Evolutionary conservation across 1,140 invertebrate species (phyloP), one percentile per base, ranked within the genome.

Genomic region (Monomorium pharaonis): DNA sequence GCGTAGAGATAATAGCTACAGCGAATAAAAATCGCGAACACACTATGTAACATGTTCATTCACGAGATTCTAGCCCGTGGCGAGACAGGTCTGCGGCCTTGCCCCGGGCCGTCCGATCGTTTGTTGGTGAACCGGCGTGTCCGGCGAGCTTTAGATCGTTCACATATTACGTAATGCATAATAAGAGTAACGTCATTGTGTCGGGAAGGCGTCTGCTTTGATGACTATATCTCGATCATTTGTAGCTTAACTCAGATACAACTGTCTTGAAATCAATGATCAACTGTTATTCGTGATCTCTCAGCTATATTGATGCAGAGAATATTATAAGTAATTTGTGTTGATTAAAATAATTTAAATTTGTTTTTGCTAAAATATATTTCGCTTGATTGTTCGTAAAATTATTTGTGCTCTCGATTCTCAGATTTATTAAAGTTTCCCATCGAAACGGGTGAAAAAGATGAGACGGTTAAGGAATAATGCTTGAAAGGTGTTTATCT

Each of bases 61-160:
- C 92, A 93, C 86, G 76, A 89, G 88, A 90, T 90, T 87, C 80
- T 89, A 86, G 92, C 93, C 92, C 60, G 51, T 72, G 90, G 93
- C 93, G 75, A 92, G 88, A 92, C 92, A 91, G 87, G 92, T 94
- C 89, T 81, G 88, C 92, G 92, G 86, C 93, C 94, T 94, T 94
- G 94, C 94, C 92, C 77, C 86, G 37, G 92, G 93, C 92, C 69
- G 44, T 60, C 5, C 56, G 42, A 84, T 60, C 63, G 70, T 89
- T 87, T 56, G 81, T 85, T 21, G 75, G 21, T 86, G 62, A 56
- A 74, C 77, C 60, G 65, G 75, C 88, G 47, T 67, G 84, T 84
- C 65, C 51, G 77, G 27, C 49, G 30, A 56, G 47, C 65, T 44
- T 58, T 30, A 54, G 74, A 56, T 80, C 51, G 44, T 74, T 86